Evolutionary conservation across 1,140 invertebrate genomes (phyloP).

Genomic region (Aphelinus atriplicis): DNA sequence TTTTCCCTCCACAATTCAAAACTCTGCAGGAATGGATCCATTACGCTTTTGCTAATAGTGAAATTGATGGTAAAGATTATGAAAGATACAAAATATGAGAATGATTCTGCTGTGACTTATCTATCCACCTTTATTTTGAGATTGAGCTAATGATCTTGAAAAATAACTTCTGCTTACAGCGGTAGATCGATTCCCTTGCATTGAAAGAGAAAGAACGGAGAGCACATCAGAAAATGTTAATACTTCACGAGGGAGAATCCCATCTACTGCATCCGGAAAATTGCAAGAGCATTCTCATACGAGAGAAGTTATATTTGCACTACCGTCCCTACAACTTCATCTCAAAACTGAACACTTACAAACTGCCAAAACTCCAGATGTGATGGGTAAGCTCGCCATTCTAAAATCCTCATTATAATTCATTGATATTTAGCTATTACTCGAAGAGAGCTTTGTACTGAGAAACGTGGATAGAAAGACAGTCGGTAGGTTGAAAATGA

Average conservation of each 20-base stretch:
- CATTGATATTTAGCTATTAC: no score
- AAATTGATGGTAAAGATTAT: constrained; percentile 83
- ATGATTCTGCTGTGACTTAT: no score
- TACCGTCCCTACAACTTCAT: constrained; percentile 91
- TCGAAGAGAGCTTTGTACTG: no score
- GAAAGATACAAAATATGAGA: not conserved
- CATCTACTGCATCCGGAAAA: constrained; percentile 68
- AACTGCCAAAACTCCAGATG: constrained; percentile 75
- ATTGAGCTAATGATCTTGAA: not conserved
- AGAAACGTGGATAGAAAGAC: no score
- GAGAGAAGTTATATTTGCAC: constrained; percentile 93
- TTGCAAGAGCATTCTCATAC: constrained; percentile 86
- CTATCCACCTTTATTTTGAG: constrained; percentile 20
- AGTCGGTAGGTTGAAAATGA: no score
- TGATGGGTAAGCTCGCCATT: constrained; percentile 67
- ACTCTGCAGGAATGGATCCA: constrained; percentile 96
- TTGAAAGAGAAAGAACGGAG: constrained; percentile 77
- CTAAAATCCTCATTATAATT: constrained; percentile 33
- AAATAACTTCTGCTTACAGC: constrained; percentile 67
- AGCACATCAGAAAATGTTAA: constrained; percentile 53
- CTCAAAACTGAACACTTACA: constrained; percentile 93
- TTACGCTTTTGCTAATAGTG: constrained; percentile 92
- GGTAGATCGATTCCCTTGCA: constrained; percentile 87
- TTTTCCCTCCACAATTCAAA: constrained; percentile 95
- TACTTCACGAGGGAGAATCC: constrained; percentile 60